Base-by-base conservation (phyloP, 2,888 invertebrate genomes). In the Esperia sulphurella region DNA sequence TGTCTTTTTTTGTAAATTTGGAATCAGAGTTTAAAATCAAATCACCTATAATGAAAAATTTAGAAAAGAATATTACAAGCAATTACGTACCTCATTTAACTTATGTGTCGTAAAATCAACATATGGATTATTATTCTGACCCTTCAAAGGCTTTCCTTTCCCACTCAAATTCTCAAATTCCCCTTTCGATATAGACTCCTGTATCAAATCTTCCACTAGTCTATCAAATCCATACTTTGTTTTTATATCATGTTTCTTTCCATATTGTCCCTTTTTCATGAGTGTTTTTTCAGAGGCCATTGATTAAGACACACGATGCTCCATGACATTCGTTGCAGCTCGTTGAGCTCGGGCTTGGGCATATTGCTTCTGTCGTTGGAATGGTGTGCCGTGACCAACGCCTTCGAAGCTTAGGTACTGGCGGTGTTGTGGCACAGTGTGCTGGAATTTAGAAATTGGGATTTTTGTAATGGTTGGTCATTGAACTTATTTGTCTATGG, bases 141-240 rank as follows among this genome's bases (percentile, higher is more conserved):
- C 81, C 41, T 91, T 87, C 49, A 97, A 81, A 0, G 97, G 97
- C 74, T 97, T 96, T 9, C 97, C 97, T 57, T 90, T 91, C 0
- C 97, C 96, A 29, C 92, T 90, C 4, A 98, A 83, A 78, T 97
- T 96, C 59, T 94, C 94, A 79, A 97, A 98, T 67, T 97, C 96
- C 0, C 97, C 97, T 75, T 93, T 94, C 0, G 94, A 93, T 92
- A 98, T 97, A 0, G 97, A 94, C 71, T 97, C 96, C 65, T 96
- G 96, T 57, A 98, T 97, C 52, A 97, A 88, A 89, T 97, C 97
- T 76, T 97, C 97, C 0, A 97, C 97, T 0, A 97, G 83, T 46
- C 97, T 92, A 55, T 97, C 97, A 63, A 96, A 94, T 0, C 96
- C 96, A 69, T 93, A 93, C 86, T 95, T 94, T 0, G 95, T 95